A percentile compares a stretch with the other conserved stretches of the same genome.
These are phyloP conservation scores for Oegoconia quadripuncta DNA, from an alignment of 2,888 invertebrate species.

Conservation along the genomic window DNA sequence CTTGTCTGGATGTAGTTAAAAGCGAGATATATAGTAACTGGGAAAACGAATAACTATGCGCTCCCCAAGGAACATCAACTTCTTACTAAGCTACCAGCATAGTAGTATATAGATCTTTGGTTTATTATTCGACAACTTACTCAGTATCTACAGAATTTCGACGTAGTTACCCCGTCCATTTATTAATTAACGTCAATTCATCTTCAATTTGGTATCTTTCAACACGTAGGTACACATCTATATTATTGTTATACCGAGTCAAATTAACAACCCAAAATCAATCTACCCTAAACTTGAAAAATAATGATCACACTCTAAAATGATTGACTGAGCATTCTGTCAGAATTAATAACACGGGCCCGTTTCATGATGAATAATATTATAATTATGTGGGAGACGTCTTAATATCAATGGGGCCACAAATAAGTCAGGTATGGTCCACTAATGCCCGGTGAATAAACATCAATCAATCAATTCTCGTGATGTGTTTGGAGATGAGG, in stretches of 20 bases:
- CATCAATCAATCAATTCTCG: slow-evolving; percentile 68
- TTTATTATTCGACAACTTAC: too few relatives aligned
- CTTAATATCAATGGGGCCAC: slow-evolving; percentile 67
- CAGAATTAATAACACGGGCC: slow-evolving; percentile 30
- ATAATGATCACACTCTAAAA: slow-evolving; percentile 24
- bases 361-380: slow-evolving; percentile 48
- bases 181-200: background rate
- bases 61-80: too few relatives aligned
- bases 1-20: too few relatives aligned
- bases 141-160: too few relatives aligned
- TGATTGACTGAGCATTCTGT: slow-evolving; percentile 35
- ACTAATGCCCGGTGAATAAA: slow-evolving; percentile 62
- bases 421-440: slow-evolving; percentile 48
- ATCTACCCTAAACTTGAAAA: slow-evolving; percentile 10
- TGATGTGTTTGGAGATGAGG: slow-evolving; percentile 45
- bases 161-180: too few relatives aligned
- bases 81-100: too few relatives aligned
- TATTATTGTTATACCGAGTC: slow-evolving; percentile 15
- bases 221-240: too few relatives aligned
- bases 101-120: too few relatives aligned
- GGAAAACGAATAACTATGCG: too few relatives aligned
- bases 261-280: slow-evolving; percentile 15
- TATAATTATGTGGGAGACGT: slow-evolving; percentile 50
- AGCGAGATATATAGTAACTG: too few relatives aligned
- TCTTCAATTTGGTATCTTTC: background rate